Base-by-base conservation (phyloP, 2,797 vertebrate species). In the Spondyliosoma cantharus region DNA sequence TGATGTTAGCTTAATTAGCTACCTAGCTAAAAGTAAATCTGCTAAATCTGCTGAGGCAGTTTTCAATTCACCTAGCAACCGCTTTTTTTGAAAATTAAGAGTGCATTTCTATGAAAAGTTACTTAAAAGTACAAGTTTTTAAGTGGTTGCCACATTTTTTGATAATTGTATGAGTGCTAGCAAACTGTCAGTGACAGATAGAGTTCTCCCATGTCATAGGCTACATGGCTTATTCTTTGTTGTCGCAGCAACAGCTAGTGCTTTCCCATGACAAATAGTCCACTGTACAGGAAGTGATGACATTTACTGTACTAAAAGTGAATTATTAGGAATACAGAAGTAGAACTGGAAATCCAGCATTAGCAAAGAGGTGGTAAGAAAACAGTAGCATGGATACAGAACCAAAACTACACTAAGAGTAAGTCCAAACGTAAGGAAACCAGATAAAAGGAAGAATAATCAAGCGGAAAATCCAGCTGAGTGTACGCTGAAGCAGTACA, bases 321-420 rank as follows among this genome's bases (percentile, higher is more conserved):
- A 3, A 53, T 78, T 69, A n/a, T 32, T 37, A 57, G 11, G 4
- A 64, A 87, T 56, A 57, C 16, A 60, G 65, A 79, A 81, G 60
- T 27, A 49, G 16, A 83, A 59, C 15, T 49, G 17, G 16, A 70
- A 46, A 17, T 45, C 20, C 6, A 42, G 13, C 17, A 7, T 1
- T 37, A 27, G 3, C 8, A 32, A 29, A 24, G 3, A 29, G 12
- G 5, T 0, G 25, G 2, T 45, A 27, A 37, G 12, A 54, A 29
- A 54, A 25, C 12, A 37, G 24, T 16, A 22, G 17, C 17, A 32
- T 9, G 3, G 3, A 27, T 57, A 20, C 37, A 48, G 43, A 76
- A 64, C 20, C 0, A 25, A 58, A 71, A 65, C 12, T 32, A 25
- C 3, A 15, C 6, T 20, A 7, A 46, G 1, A 32, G 17, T 45